A percentile compares a stretch with the other conserved stretches of the same genome.
phyloP scores from a whole-genome alignment of 2,113 vertebrate species.

The Dendropsophus ebraccatus region DNA sequence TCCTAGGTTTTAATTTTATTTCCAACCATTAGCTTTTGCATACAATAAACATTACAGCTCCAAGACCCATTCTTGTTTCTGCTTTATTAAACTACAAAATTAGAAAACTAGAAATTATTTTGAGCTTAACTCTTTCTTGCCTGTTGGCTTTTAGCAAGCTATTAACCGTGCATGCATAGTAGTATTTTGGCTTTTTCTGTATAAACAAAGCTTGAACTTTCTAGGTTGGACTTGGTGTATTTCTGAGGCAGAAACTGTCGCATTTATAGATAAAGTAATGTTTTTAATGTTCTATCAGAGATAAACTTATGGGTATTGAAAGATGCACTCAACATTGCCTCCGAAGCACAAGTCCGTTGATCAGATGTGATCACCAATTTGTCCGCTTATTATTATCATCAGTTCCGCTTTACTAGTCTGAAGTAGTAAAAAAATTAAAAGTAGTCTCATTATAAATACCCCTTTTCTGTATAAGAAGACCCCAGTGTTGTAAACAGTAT shows the following conservation, averaged over 20 bases:
- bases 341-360: too few relatives aligned
- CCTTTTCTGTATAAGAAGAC: too few relatives aligned
- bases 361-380: too few relatives aligned
- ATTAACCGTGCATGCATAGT: too few relatives aligned
- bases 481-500: too few relatives aligned
- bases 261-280: not conserved
- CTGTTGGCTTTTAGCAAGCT: not conserved
- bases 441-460: too few relatives aligned
- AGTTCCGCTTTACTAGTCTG: too few relatives aligned
- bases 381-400: too few relatives aligned
- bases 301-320: too few relatives aligned
- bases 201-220: not conserved
- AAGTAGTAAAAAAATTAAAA: too few relatives aligned
- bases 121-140: not conserved
- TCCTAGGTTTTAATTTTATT: conserved; percentile 55
- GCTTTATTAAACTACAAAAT: conserved; percentile 33
- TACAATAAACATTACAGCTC: conserved; percentile 37
- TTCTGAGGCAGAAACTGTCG: not conserved
- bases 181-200: not conserved
- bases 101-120: conserved; percentile 11
- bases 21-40: conserved; percentile 42
- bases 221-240: not conserved
- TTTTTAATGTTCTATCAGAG: too few relatives aligned
- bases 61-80: conserved; percentile 27
- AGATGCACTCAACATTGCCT: too few relatives aligned